Conservation (phyloP, 1,140 invertebrate genomes). For the Holcopasites calliopsidis region DNA sequence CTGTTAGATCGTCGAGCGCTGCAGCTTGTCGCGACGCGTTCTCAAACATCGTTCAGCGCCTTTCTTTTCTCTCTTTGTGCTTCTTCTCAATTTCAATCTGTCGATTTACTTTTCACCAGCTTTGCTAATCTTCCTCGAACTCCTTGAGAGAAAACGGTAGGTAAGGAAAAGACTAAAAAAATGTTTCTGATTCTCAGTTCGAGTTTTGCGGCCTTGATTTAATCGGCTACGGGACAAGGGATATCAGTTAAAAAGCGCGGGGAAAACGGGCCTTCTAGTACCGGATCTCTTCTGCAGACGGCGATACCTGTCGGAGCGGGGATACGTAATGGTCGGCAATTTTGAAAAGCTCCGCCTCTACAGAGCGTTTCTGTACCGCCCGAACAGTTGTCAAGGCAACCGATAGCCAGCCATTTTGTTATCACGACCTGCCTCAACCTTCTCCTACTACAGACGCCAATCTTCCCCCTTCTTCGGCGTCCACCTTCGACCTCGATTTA, state of each 20-base stretch:
- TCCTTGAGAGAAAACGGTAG: background rate
- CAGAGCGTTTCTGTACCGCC: slow-evolving; percentile 60
- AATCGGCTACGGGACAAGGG: background rate
- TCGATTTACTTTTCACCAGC: too few species aligned
- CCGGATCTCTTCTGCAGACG: slow-evolving; percentile 56
- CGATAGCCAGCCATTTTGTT: slow-evolving; percentile 70
- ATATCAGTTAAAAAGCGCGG: slow-evolving; percentile 28
- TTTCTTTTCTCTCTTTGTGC: too few species aligned
- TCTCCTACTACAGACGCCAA: slow-evolving; percentile 23
- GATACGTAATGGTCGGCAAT: slow-evolving; percentile 69
- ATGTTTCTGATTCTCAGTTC: too few species aligned
- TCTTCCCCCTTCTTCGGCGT: background rate
- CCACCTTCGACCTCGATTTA: slow-evolving; percentile 18
- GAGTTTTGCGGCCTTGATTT: background rate
- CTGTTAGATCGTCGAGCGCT: slow-evolving; percentile 25
- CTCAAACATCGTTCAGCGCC: background rate
- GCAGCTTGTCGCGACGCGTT: background rate
- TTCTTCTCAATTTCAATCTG: too few species aligned
- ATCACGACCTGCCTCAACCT: slow-evolving; percentile 71
- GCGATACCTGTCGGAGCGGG: slow-evolving; percentile 68
- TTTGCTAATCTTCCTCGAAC: too few species aligned
- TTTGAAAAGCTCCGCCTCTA: slow-evolving; percentile 59
- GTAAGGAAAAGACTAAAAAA: background rate
- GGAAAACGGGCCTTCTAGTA: slow-evolving; percentile 26
- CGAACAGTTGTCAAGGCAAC: slow-evolving; percentile 69